These are phyloP conservation scores for Amphiprion ocellaris DNA, from an alignment of 2,113 vertebrate species.

Conservation along the genomic window DNA sequence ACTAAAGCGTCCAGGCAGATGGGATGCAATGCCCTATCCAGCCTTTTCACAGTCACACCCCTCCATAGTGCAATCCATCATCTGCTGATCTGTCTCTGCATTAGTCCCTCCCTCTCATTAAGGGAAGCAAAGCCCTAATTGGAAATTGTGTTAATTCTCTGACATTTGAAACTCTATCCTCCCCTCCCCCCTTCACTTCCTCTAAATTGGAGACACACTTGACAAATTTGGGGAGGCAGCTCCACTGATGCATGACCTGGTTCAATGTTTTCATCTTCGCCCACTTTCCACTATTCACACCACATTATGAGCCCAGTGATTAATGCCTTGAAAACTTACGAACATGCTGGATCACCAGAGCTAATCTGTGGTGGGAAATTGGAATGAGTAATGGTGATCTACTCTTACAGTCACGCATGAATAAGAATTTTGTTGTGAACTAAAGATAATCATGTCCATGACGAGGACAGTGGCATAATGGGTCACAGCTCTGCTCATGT, in stretches of 20 bases:
- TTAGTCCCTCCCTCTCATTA: slow-evolving; percentile 60
- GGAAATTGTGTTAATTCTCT: slow-evolving; percentile 68
- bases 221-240: slow-evolving; percentile 57
- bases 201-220: slow-evolving; percentile 53
- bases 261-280: slow-evolving; percentile 53
- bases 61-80: slow-evolving; percentile 62
- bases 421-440: slow-evolving; percentile 25
- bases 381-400: neutral
- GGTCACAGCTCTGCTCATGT: slow-evolving; percentile 15
- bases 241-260: slow-evolving; percentile 50
- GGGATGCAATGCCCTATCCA: slow-evolving; percentile 34
- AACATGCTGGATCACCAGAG: slow-evolving; percentile 30
- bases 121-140: slow-evolving; percentile 69
- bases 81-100: slow-evolving; percentile 39
- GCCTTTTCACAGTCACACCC: slow-evolving; percentile 42
- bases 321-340: slow-evolving; percentile 35
- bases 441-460: slow-evolving; percentile 27
- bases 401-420: slow-evolving; percentile 22
- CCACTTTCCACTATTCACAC: slow-evolving; percentile 44
- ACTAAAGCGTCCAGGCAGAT: slow-evolving; percentile 49
- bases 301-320: slow-evolving; percentile 42
- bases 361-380: slow-evolving; percentile 35
- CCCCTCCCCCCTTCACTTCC: slow-evolving; percentile 36
- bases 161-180: slow-evolving; percentile 59
- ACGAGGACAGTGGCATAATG: neutral